Conservation (phyloP, 1,140 invertebrate species). For the Zaprionus ornatus region DNA sequence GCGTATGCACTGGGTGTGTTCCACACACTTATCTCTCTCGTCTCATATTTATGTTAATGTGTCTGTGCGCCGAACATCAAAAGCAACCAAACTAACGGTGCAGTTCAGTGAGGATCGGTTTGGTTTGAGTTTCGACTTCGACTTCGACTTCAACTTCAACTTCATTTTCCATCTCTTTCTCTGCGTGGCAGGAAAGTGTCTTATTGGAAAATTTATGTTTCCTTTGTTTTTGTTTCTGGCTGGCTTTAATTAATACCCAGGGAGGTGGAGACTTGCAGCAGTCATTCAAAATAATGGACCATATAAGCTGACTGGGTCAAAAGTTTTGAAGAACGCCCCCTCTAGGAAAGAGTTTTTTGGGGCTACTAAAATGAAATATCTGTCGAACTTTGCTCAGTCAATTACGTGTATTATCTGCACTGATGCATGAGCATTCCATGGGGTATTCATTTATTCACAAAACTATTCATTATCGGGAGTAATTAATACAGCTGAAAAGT, state of each 20-base stretch:
- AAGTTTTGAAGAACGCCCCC: not conserved
- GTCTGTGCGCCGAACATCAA: conserved; percentile 73
- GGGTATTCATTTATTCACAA: not conserved
- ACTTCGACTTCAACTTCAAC: not conserved
- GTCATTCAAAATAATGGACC: conserved; percentile 1
- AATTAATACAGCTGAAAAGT: not conserved
- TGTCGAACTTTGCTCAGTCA: not conserved
- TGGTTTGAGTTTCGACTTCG: conserved; percentile 1
- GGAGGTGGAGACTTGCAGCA: not conserved
- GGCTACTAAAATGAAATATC: not conserved
- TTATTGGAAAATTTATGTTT: conserved; percentile 74
- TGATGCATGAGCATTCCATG: not conserved
- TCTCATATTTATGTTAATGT: conserved; percentile 80
- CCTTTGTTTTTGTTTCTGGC: conserved; percentile 56
- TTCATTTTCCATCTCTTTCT: not conserved
- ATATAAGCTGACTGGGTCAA: conserved; percentile 5
- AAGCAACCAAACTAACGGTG: conserved; percentile 72
- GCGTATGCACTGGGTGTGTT: conserved; percentile 61
- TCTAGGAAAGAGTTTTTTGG: not conserved
- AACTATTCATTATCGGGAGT: not conserved
- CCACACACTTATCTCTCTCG: conserved; percentile 65
- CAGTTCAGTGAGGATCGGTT: conserved; percentile 7
- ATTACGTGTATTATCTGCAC: not conserved
- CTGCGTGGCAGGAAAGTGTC: conserved; percentile 62
- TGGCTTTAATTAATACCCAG: conserved; percentile 67